Conservation (phyloP, 2,888 invertebrate genomes). For the Chaetogeoica ovagalla region DNA sequence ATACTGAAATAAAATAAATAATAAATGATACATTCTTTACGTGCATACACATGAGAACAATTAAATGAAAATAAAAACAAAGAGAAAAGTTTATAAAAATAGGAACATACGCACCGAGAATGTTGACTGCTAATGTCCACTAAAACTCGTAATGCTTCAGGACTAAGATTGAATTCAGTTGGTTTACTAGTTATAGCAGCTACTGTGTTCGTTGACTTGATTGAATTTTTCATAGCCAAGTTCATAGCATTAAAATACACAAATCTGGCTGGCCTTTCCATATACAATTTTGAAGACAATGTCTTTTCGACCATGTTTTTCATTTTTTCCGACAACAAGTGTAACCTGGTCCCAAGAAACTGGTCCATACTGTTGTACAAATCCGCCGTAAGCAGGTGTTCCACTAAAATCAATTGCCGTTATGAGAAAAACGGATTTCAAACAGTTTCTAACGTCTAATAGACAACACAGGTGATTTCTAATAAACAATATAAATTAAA, state of each 20-base stretch:
- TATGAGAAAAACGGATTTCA: neutral
- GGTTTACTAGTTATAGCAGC: neutral
- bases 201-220: conserved; percentile 8
- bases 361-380: conserved; percentile 43
- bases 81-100: neutral
- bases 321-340: conserved; percentile 45
- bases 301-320: conserved; percentile 45
- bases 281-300: conserved; percentile 18
- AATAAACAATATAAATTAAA: neutral
- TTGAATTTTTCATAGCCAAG: conserved; percentile 50
- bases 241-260: conserved; percentile 49
- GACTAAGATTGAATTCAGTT: conserved; percentile 41
- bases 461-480: no score
- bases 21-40: neutral
- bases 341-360: conserved; percentile 40
- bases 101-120: conserved; percentile 23
- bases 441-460: no score
- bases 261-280: conserved; percentile 48
- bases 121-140: conserved; percentile 44
- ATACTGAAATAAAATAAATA: conserved; percentile 35
- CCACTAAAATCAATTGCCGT: conserved; percentile 27
- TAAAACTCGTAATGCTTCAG: conserved; percentile 41
- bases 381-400: conserved; percentile 17
- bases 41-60: neutral
- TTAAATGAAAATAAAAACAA: neutral